phyloP scores from a whole-genome alignment of 2,113 vertebrate species.

The Epinephelus fuscoguttatus region DNA sequence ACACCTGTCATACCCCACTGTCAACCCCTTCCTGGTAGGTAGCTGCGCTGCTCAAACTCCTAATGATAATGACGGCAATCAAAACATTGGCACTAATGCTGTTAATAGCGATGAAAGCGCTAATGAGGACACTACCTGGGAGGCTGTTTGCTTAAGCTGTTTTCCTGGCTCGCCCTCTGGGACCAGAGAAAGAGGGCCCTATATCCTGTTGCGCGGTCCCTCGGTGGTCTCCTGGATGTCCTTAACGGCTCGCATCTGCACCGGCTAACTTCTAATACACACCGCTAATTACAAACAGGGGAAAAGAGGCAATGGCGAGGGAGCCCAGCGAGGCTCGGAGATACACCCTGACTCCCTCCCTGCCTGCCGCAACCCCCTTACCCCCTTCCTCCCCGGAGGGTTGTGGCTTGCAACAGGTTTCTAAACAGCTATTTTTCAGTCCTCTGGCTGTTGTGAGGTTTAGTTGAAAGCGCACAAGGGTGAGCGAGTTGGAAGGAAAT shows the following conservation, averaged over 20 bases:
- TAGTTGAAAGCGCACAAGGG: slow-evolving; percentile 31
- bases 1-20: slow-evolving; percentile 68
- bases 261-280: slow-evolving; percentile 72
- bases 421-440: slow-evolving; percentile 54
- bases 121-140: slow-evolving; percentile 81
- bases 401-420: slow-evolving; percentile 30
- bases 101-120: slow-evolving; percentile 71
- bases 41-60: slow-evolving; percentile 61
- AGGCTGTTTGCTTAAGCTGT: slow-evolving; percentile 82
- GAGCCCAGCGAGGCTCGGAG: slow-evolving; percentile 32
- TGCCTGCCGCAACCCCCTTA: slow-evolving; percentile 23
- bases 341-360: slow-evolving; percentile 25
- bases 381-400: slow-evolving; percentile 41
- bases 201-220: slow-evolving; percentile 70
- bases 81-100: slow-evolving; percentile 78
- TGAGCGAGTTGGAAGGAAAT: slow-evolving; percentile 31
- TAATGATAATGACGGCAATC: slow-evolving; percentile 78
- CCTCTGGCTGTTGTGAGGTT: slow-evolving; percentile 26
- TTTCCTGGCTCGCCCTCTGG: slow-evolving; percentile 72
- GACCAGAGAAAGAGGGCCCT: slow-evolving; percentile 44
- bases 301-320: slow-evolving; percentile 67
- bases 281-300: slow-evolving; percentile 82
- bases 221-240: slow-evolving; percentile 61
- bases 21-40: slow-evolving; percentile 58
- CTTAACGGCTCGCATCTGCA: slow-evolving; percentile 62